Conservation (phyloP, 1,140 invertebrate species). For the Drosophila micromelanica region DNA sequence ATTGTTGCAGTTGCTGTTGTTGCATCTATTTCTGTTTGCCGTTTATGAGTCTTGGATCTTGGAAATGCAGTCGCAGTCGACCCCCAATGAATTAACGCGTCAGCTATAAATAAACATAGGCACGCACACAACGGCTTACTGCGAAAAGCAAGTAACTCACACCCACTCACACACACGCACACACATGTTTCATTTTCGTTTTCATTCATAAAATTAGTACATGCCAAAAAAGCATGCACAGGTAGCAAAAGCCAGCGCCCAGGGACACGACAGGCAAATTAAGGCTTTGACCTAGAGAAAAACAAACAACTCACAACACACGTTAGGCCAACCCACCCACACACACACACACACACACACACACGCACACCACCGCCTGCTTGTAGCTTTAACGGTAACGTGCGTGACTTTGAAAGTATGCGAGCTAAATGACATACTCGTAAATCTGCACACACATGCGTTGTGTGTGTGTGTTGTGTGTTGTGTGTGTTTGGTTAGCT, state of each 20-base stretch:
- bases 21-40: conserved; percentile 59
- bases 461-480: neutral
- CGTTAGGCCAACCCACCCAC: conserved; percentile 2
- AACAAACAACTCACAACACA: conserved; percentile 61
- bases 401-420: conserved; percentile 79
- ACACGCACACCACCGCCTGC: neutral
- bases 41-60: conserved; percentile 32
- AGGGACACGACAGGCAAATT: conserved; percentile 69
- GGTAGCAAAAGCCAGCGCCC: conserved; percentile 27
- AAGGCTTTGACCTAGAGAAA: conserved; percentile 83
- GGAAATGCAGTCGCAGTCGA: conserved; percentile 40
- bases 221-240: conserved; percentile 16
- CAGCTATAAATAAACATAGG: conserved; percentile 60
- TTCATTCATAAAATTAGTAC: conserved; percentile 72
- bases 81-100: conserved; percentile 72
- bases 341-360: conserved; percentile 10
- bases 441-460: conserved; percentile 56
- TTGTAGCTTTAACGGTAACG: conserved; percentile 54
- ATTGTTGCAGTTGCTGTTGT: too few species aligned
- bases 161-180: conserved; percentile 15
- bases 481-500: conserved; percentile 33
- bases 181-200: conserved; percentile 33
- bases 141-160: conserved; percentile 34
- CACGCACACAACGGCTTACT: conserved; percentile 27
- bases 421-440: conserved; percentile 75